These are phyloP conservation scores for Lynx canadensis DNA, from an alignment of 2,113 vertebrate genomes.

Conservation along the genomic window DNA sequence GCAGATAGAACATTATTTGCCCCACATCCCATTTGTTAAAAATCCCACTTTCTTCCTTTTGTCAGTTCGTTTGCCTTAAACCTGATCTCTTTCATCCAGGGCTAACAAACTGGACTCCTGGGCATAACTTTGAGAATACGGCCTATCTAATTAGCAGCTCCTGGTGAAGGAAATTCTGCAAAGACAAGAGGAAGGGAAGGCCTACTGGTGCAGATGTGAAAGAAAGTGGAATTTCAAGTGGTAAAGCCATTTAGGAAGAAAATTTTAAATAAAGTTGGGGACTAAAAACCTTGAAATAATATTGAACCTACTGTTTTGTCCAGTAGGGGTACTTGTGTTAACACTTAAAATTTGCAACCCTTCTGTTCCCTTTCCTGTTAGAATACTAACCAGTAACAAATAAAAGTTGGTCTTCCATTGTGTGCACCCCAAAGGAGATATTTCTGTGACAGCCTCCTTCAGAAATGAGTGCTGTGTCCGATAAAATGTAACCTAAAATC, in stretches of 20 bases:
- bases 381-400: neutral
- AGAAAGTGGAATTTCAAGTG: neutral
- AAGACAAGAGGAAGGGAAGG: neutral
- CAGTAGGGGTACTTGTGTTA: neutral
- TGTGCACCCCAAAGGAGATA: neutral
- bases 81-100: neutral
- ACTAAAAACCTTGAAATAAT: neutral
- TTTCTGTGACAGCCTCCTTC: neutral
- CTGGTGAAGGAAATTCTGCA: neutral
- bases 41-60: neutral
- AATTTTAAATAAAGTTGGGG: neutral
- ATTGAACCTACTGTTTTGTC: neutral
- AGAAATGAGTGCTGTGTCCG: neutral
- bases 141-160: neutral
- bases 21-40: neutral
- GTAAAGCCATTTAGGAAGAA: neutral
- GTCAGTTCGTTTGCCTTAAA: neutral
- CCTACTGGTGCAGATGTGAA: neutral
- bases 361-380: neutral
- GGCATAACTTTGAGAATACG: neutral
- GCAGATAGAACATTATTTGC: neutral
- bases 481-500: neutral
- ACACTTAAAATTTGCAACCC: neutral
- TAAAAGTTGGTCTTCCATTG: neutral
- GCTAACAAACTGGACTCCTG: neutral